phyloP scores from a whole-genome alignment of 37 sponge, comb jelly and placozoan genomes.

The Agelas oroides region DNA sequence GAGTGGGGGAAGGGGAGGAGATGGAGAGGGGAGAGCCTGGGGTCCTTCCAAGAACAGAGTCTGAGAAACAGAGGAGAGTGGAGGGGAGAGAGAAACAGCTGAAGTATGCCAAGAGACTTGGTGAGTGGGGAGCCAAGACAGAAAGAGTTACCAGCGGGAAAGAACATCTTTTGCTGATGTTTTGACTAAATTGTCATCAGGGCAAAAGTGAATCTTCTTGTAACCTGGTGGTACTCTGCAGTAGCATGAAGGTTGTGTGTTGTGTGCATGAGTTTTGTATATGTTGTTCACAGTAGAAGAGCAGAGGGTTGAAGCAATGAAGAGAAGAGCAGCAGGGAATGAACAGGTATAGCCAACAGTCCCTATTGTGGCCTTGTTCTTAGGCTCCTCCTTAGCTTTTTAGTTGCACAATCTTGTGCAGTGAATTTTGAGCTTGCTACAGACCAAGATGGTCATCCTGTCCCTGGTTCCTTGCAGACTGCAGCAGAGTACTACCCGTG shows the following conservation, averaged over 20 bases:
- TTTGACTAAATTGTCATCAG: too few relatives aligned
- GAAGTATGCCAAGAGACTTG: slow-evolving; percentile 48
- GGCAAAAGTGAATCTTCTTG: too few relatives aligned
- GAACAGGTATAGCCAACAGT: background rate
- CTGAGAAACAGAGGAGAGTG: slow-evolving; percentile 10
- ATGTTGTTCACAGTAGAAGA: slow-evolving; percentile 40
- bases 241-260: too few relatives aligned
- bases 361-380: too few relatives aligned
- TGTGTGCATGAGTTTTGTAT: too few relatives aligned
- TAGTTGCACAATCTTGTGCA: background rate
- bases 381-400: too few relatives aligned
- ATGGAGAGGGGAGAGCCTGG: background rate
- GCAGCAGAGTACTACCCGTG: slow-evolving; percentile 40
- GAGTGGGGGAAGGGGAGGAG: background rate
- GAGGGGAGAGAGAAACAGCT: slow-evolving; percentile 22
- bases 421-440: background rate
- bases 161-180: too few relatives aligned
- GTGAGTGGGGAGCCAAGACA: background rate
- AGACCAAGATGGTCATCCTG: background rate
- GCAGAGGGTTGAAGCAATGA: slow-evolving; percentile 30
- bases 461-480: background rate
- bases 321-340: slow-evolving; percentile 23
- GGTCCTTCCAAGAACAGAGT: background rate
- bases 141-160: too few relatives aligned
- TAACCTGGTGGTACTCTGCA: too few relatives aligned